Evolutionary conservation across 2,888 invertebrate species (phyloP), one percentile per base, ranked within the genome.

Genomic region (Epirrhoe tristata): DNA sequence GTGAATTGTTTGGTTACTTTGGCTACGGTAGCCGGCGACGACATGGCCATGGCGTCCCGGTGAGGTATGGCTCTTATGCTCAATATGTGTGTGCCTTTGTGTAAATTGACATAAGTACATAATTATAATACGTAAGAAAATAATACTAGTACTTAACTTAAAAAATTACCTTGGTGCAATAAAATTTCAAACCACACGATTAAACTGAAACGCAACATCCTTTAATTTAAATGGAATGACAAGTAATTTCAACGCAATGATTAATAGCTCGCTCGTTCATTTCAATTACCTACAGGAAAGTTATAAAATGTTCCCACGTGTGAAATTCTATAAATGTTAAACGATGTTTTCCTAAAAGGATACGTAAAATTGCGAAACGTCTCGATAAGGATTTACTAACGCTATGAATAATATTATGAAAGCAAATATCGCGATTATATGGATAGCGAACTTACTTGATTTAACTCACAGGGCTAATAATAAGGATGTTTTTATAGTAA

Each of bases 401-500:
- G 50, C 31, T 31, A 39, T 10, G 16, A 31, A 6, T 34, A 31
- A 31, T 14, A 51, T 58, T 36, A 43, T 43, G 10, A 51, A 36
- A 32, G 48, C 34, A 48, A 36, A 34, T 24, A 16, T 46, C n/a
- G n/a, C 14, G 0, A n/a, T 31, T 46, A 46, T 54, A 48, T 48
- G 17, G 43, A 56, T 24, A 16, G 39, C 46, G 10, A 46, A 17
- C 39, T 55, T 36, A 10, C 10, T 57, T 31, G 32, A 24, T 56
- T 32, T 48, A 14, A 6, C 34, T 50, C 50, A 50, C 10, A 16
- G 14, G 14, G 14, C 46, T 3, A 46, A 6, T 65, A 70, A 61
- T 69, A 46, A 24, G 24, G 24, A 24, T 24, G 24, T 24, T 24
- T 59, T 68, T 77, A 77, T 79, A 78, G 52, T 60, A 58, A 56